Base-by-base conservation (phyloP, 2,888 invertebrate species). In the Papilio gigon region DNA sequence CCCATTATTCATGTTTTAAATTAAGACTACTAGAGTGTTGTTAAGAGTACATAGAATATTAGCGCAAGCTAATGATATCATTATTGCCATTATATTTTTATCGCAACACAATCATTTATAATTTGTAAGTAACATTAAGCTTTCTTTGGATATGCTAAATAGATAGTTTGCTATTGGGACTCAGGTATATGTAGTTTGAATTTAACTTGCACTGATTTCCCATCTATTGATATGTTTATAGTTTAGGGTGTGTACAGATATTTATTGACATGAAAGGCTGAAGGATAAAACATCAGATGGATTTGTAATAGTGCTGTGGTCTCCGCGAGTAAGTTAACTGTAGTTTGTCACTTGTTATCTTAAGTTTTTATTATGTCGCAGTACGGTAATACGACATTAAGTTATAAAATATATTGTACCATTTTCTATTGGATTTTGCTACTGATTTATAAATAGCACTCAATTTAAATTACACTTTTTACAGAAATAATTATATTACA, bases 191-290 rank as follows among this genome's bases (percentile, higher is more conserved):
- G 68, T 47, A 70, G 50, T 61, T 68, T 22, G 58, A 67, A 65
- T 69, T 65, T 58, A 69, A 25, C 40, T 74, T 68, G 77, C 76
- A 78, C 73, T 76, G 71, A 73, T 75, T 73, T 72, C 71, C 74
- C 72, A 65, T 73, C 50, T 75, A 71, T 74, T 70, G 76, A 73
- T 76, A 74, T 69, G 72, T 78, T 80, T 78, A 76, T 80, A 78
- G 66, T 77, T 86, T 85, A 84, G 82, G 75, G 76, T 80, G 80
- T 90, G 89, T 89, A 90, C 86, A 90, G 85, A 86, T 89, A 89
- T 88, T 89, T 89, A 89, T 88, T 88, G 78, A 84, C 79, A 73
- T 70, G 74, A 74, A 75, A 84, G 84, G 80, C 82, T 84, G 82
- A 81, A 81, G 84, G 79, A 74, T 76, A 74, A 73, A 81, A 80